Percentiles rank a stretch among this genome's conserved stretches.
phyloP scores from a whole-genome alignment of 2,888 invertebrate species.

The Acleris literana region DNA sequence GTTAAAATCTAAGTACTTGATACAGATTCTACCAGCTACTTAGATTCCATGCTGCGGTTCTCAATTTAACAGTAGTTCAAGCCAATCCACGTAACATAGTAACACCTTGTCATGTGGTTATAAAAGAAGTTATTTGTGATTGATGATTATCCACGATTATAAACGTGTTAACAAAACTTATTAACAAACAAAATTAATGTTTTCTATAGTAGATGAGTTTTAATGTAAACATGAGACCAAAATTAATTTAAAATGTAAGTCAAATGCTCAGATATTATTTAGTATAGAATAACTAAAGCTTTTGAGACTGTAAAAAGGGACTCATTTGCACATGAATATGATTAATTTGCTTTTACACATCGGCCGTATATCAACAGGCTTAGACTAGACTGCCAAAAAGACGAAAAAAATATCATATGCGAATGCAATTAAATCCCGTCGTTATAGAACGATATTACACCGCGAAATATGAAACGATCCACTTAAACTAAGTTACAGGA shows the following conservation, averaged over 20 bases:
- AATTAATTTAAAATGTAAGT: conserved; percentile 12
- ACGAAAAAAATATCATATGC: background rate
- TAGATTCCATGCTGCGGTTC: conserved; percentile 27
- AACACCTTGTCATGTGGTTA: conserved; percentile 15
- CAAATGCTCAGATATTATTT: conserved; percentile 11
- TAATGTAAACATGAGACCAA: conserved; percentile 4
- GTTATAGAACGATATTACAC: conserved; percentile 18
- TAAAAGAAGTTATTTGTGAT: background rate
- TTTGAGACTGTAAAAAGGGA: background rate
- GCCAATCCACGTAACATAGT: conserved; percentile 28
- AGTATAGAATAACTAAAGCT: conserved; percentile 18
- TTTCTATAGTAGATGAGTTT: background rate
- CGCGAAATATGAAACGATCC: conserved; percentile 41
- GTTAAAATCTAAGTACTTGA: conserved; percentile 8
- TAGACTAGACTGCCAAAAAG: background rate
- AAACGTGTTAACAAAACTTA: conserved; percentile 29
- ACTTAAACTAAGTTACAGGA: conserved; percentile 44
- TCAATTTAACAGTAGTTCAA: conserved; percentile 15
- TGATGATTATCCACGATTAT: conserved; percentile 13
- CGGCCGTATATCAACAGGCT: background rate
- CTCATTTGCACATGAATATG: background rate
- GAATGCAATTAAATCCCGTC: background rate
- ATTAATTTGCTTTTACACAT: background rate
- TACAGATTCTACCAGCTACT: conserved; percentile 33
- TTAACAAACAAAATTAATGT: conserved; percentile 28